A percentile compares a stretch with the other conserved stretches of the same genome.
These are phyloP conservation scores for Arctocebus calabarensis DNA, from an alignment of 2,797 vertebrate genomes.

Conservation along the genomic window DNA sequence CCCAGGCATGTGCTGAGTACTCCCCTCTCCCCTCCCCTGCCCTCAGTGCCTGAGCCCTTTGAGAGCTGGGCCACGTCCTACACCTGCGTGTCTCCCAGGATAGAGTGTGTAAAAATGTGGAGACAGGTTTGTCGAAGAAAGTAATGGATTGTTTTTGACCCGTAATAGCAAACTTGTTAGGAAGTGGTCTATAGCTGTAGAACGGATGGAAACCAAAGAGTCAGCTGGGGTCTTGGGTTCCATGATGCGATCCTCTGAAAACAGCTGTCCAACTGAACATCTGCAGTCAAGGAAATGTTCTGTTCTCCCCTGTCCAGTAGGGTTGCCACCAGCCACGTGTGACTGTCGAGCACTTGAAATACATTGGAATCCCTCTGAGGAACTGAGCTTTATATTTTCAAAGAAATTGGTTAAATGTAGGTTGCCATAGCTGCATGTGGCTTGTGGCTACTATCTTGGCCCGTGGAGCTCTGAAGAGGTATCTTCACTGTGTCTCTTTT, in stretches of 20 bases:
- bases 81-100: not conserved
- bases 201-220: not conserved
- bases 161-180: not conserved
- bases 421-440: not conserved
- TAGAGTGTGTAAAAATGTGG: not conserved
- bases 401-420: not conserved
- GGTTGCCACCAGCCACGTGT: not conserved
- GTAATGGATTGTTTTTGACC: not conserved
- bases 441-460: not conserved
- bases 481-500: not conserved
- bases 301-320: accelerated
- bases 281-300: not conserved
- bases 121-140: not conserved
- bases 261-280: not conserved
- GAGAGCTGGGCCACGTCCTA: not conserved
- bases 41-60: not conserved
- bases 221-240: not conserved
- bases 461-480: not conserved
- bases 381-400: not conserved
- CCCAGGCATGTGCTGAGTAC: not conserved
- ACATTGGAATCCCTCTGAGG: not conserved
- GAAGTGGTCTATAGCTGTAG: not conserved
- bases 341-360: not conserved
- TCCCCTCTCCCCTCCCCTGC: not conserved
- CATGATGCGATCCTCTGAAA: not conserved